phyloP scores from a whole-genome alignment of 2,888 invertebrate genomes.

The Thereva nobilitata region DNA sequence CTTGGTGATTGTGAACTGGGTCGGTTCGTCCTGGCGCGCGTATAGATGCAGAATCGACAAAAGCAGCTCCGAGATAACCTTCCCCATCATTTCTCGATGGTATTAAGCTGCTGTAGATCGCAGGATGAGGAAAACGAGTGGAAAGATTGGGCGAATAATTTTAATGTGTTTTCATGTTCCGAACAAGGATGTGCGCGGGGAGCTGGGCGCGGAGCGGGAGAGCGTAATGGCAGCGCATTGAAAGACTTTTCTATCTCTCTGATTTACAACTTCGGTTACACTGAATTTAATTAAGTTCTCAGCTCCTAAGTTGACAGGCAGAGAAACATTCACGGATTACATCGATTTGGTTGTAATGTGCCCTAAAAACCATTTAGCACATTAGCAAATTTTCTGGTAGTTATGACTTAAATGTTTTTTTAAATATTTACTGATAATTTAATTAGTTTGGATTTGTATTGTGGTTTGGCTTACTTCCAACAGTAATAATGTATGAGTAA shows the following conservation, averaged over 20 bases:
- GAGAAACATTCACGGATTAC: too few species aligned
- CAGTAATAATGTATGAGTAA: too few species aligned
- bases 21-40: background rate
- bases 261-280: slow-evolving; percentile 22
- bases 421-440: too few species aligned
- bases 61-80: background rate
- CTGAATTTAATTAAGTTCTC: slow-evolving; percentile 27
- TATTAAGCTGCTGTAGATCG: slow-evolving; percentile 5
- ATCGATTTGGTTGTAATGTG: too few species aligned
- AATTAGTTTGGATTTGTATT: too few species aligned
- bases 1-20: background rate
- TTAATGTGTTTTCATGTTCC: slow-evolving; percentile 14
- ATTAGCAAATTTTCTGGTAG: too few species aligned
- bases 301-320: too few species aligned
- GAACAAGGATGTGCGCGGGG: too few species aligned
- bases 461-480: too few species aligned
- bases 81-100: background rate
- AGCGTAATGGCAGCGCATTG: slow-evolving; percentile 5
- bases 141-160: slow-evolving; percentile 18
- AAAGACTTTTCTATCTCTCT: slow-evolving; percentile 11
- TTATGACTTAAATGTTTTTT: too few species aligned
- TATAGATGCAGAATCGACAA: background rate
- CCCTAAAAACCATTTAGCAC: too few species aligned
- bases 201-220: background rate
- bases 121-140: background rate